These are phyloP conservation scores for Cephus pulcher DNA, from an alignment of 2,888 invertebrate genomes.

Conservation along the genomic window DNA sequence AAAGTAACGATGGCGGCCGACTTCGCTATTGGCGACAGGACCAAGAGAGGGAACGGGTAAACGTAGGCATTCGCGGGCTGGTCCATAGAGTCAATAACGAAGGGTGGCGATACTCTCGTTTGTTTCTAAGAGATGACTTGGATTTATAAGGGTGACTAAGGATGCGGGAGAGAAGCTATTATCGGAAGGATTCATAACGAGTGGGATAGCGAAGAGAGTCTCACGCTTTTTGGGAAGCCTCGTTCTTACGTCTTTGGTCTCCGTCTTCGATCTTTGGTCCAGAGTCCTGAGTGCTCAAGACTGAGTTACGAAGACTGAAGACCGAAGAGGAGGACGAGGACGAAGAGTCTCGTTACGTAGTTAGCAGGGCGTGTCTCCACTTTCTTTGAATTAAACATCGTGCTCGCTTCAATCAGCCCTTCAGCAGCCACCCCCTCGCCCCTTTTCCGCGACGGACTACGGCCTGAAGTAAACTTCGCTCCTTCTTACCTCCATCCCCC, in stretches of 20 bases:
- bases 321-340: conserved; percentile 12
- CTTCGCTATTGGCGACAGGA: not conserved
- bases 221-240: not conserved
- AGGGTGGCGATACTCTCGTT: no score
- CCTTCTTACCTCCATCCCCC: conserved; percentile 30
- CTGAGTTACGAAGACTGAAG: no score
- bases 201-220: conserved; percentile 2
- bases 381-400: conserved; percentile 62
- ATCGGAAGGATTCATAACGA: conserved; percentile 32
- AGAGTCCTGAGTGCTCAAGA: no score
- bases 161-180: conserved; percentile 37
- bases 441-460: conserved; percentile 4
- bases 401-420: conserved; percentile 53
- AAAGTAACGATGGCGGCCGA: conserved; percentile 16
- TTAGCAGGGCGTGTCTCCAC: conserved; percentile 56
- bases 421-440: not conserved
- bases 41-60: no score
- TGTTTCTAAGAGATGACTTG: no score
- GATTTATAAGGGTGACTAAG: no score
- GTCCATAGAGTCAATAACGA: no score
- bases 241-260: conserved; percentile 16
- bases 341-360: conserved; percentile 41
- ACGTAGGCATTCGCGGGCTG: no score
- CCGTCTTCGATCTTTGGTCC: conserved; percentile 21
- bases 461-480: conserved; percentile 34